Percentiles rank a stretch among this genome's conserved stretches.
phyloP scores from a whole-genome alignment of 2,113 vertebrate genomes.

The Corydoras maculifer region DNA sequence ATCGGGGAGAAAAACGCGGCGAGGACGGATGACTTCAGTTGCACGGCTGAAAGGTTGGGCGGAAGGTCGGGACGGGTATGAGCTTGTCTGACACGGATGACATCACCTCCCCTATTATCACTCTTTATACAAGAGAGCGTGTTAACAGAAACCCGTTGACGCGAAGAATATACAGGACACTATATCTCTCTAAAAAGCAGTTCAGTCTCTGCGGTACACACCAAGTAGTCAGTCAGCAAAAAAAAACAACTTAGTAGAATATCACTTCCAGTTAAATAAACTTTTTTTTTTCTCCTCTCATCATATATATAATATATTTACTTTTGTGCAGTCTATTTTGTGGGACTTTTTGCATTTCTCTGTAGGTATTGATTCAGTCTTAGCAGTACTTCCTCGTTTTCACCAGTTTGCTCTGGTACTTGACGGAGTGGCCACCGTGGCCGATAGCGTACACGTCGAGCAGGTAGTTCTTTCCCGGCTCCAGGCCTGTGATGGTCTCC shows the following conservation, averaged over 20 bases:
- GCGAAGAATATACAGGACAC: slow-evolving; percentile 78
- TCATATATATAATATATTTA: slow-evolving; percentile 72
- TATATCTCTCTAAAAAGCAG: slow-evolving; percentile 72
- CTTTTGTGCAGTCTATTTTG: slow-evolving; percentile 56
- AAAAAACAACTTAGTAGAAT: slow-evolving; percentile 67
- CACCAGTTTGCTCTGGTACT: slow-evolving; percentile 96
- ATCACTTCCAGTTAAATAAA: slow-evolving; percentile 69
- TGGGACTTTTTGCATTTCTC: slow-evolving; percentile 49
- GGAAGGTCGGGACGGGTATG: background rate
- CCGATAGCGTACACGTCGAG: slow-evolving; percentile 94
- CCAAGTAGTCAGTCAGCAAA: slow-evolving; percentile 73
- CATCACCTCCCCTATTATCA: slow-evolving; percentile 13
- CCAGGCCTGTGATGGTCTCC: slow-evolving; percentile 85
- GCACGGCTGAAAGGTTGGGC: slow-evolving; percentile 12
- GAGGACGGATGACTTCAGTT: slow-evolving; percentile 7
- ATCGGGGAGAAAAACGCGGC: slow-evolving; percentile 47
- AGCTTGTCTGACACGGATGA: slow-evolving; percentile 22
- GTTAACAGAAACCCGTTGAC: slow-evolving; percentile 6
- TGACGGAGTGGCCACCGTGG: slow-evolving; percentile 88
- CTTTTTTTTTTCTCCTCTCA: slow-evolving; percentile 62
- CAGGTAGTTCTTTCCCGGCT: slow-evolving; percentile 87
- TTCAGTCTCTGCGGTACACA: slow-evolving; percentile 72
- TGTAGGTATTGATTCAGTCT: slow-evolving; percentile 32
- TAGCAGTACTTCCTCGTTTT: slow-evolving; percentile 97
- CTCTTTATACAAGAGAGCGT: slow-evolving; percentile 47